Evolutionary conservation across 2,113 vertebrate genomes (phyloP).

Genomic region (Antigone vipio): DNA sequence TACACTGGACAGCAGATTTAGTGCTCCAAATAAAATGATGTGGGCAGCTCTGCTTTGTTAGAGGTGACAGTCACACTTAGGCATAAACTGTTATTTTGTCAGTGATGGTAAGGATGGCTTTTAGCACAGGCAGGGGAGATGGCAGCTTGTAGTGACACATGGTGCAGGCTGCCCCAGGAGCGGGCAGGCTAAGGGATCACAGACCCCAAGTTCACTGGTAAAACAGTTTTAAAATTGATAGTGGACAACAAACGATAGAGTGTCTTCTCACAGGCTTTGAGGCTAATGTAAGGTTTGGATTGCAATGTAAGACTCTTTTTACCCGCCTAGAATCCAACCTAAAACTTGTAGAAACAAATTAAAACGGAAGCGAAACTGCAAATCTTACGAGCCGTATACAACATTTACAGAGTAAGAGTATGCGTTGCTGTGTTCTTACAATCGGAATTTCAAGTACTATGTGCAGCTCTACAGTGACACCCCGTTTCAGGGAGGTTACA

Average conservation of each 20-base stretch:
- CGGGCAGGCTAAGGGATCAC: accelerated
- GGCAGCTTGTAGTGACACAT: neutral
- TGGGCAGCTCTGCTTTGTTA: neutral
- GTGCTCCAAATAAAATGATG: neutral
- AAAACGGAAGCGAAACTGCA: neutral
- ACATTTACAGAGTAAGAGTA: neutral
- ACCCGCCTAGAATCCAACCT: neutral
- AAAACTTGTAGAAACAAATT: neutral
- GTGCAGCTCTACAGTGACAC: neutral
- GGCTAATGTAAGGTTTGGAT: neutral
- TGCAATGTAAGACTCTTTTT: neutral
- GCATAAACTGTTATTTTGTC: neutral
- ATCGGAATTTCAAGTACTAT: neutral
- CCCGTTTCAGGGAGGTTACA: neutral
- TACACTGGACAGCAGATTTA: neutral
- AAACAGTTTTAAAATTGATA: neutral
- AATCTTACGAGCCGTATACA: neutral
- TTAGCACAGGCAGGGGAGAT: neutral
- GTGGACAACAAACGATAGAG: neutral
- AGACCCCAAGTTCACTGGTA: neutral
- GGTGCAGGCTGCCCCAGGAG: neutral
- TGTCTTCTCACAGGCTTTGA: neutral
- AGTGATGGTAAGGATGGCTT: neutral
- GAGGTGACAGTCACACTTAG: neutral
- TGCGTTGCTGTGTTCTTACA: neutral